Base-by-base conservation (phyloP, 2,888 invertebrate species). In the Parnassius apollo region DNA sequence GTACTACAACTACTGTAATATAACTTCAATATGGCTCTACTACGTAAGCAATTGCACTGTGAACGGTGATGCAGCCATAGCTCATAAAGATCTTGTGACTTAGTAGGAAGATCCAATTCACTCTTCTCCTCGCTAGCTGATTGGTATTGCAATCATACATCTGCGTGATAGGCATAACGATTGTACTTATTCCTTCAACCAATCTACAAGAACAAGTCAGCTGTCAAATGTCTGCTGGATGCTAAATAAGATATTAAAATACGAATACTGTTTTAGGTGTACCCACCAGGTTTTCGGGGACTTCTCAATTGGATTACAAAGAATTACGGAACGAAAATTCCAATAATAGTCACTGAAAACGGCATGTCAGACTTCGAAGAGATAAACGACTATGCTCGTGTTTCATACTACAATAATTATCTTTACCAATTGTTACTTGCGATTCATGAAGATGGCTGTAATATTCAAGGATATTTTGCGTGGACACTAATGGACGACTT, bases 401-500 rank as follows among this genome's bases (percentile, higher is more conserved):
- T 93, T 7, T 88, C 92, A 44, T 94, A 93, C 71, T 91, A 83
- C 66, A 93, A 94, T 73, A 75, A 80, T 61, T 91, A 92, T 68
- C 69, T 93, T 3, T 74, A 85, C 65, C 89, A 91, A 65, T 65
- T 91, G 61, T 68, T 89, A 48, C 71, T 85, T 35, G 91, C 91
- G 1, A 80, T 85, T 35, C 70, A 86, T 63, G 78, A 85, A 67
- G 92, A 92, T 68, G 81, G 81, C 2, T 88, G 89, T 66, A 86
- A 88, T 59, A 74, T 93, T 0, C 79, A 78, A 61, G 93, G 93
- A 0, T 94, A 93, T 77, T 92, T 92, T 12, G 93, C 92, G 0
- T 94, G 94, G 94, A 93, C 93, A 2, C 80, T 94, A 42, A 86
- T 94, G 86, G 94, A 94, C 72, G 93, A 93, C 72, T 93, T 94